Evolutionary conservation across 2,797 vertebrate genomes (phyloP).

Genomic region (Phoeniculus purpureus): DNA sequence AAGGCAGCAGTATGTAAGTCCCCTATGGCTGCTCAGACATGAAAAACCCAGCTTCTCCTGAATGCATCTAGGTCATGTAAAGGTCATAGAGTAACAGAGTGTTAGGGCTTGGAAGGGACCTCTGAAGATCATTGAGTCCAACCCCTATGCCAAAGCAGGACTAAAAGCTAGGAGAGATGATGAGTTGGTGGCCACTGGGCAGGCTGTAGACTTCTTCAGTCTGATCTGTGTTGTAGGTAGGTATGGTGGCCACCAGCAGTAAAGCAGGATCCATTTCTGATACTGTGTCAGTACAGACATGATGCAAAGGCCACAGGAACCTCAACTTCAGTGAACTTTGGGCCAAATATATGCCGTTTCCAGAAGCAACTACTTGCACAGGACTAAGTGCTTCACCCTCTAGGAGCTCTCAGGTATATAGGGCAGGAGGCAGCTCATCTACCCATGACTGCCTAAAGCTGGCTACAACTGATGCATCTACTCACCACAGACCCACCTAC

Average conservation of each 20-base stretch:
- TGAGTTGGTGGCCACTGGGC: background rate
- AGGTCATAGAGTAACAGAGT: background rate
- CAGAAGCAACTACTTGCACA: background rate
- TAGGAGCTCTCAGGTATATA: background rate
- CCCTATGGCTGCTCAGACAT: rapidly evolving
- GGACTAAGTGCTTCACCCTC: background rate
- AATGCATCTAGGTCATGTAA: background rate
- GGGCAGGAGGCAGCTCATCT: slow-evolving; percentile 14
- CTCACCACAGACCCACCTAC: slow-evolving; percentile 12
- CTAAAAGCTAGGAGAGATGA: no score
- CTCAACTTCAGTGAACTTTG: background rate
- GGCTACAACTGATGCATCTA: background rate
- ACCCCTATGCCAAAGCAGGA: no score
- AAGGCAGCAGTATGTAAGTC: background rate
- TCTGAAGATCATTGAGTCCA: no score
- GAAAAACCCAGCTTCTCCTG: background rate
- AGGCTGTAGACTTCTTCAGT: background rate
- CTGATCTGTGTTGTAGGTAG: background rate
- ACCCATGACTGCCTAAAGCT: background rate
- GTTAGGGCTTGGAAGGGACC: no score
- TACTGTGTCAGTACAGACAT: rapidly evolving
- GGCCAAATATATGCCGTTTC: background rate
- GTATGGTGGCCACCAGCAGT: background rate
- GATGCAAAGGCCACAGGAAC: background rate
- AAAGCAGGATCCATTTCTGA: background rate